Conservation (phyloP, 53 echinoderm and acorn worm genomes). For the Stichopus horrens region DNA sequence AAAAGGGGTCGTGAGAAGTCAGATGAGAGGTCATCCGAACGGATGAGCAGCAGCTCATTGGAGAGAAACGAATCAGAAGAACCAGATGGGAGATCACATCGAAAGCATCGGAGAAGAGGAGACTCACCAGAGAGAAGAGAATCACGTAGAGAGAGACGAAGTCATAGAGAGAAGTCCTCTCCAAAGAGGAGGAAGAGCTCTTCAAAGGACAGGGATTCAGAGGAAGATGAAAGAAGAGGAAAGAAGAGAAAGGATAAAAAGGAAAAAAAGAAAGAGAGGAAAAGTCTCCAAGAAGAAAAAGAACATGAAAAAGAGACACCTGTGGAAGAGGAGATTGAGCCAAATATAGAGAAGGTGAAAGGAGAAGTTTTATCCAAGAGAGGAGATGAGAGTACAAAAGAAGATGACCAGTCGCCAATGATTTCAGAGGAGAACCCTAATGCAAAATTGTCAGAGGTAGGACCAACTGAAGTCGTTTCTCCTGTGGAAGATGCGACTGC, state of each 20-base stretch:
- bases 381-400: background rate
- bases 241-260: background rate
- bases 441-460: conserved; percentile 13
- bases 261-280: background rate
- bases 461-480: background rate
- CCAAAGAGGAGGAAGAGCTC: conserved; percentile 22
- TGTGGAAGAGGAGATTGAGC: conserved; percentile 14
- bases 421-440: conserved; percentile 41
- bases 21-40: background rate
- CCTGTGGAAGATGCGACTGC: background rate
- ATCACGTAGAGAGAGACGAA: background rate
- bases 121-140: conserved; percentile 13
- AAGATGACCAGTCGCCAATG: conserved; percentile 25
- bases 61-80: conserved; percentile 5
- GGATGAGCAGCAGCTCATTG: background rate
- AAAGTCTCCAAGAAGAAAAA: background rate
- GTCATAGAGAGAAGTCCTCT: conserved; percentile 3
- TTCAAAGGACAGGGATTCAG: conserved; percentile 31
- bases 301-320: background rate
- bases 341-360: background rate
- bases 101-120: conserved; percentile 5
- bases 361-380: conserved; percentile 1
- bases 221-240: conserved; percentile 37
- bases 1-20: conserved; percentile 10
- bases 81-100: background rate